A percentile compares a stretch with the other conserved stretches of the same genome.
Evolutionary conservation across 2,888 invertebrate species (phyloP).

Genomic region (Anodontia alba): DNA sequence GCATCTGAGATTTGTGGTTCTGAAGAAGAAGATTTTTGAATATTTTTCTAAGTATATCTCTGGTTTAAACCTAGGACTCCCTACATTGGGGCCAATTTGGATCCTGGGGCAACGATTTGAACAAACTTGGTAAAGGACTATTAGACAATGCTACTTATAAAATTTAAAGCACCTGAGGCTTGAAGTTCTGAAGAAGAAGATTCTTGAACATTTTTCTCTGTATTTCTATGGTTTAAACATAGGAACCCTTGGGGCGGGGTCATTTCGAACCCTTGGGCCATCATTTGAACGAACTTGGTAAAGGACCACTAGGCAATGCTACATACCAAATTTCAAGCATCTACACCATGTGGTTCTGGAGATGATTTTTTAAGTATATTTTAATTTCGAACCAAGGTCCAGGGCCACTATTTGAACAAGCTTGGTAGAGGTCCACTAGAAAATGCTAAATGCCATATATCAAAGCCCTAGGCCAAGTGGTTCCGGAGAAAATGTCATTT

Average conservation of each 20-base stretch:
- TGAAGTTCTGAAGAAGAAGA: not conserved
- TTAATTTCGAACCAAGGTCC: not conserved
- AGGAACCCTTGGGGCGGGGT: not conserved
- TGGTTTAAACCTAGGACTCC: not conserved
- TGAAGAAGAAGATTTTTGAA: constrained; percentile 1
- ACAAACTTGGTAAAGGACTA: not conserved
- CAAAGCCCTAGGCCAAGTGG: too few species aligned
- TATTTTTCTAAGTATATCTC: not conserved
- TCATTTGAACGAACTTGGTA: not conserved
- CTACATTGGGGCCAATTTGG: not conserved
- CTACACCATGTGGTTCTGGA: not conserved
- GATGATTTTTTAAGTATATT: not conserved
- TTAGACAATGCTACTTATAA: not conserved
- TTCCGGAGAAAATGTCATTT: too few species aligned
- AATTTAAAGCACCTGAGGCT: not conserved
- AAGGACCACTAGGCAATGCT: not conserved
- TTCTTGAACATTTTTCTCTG: not conserved
- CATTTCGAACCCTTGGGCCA: not conserved
- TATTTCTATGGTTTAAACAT: not conserved
- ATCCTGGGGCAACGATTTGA: not conserved
- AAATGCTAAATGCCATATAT: too few species aligned
- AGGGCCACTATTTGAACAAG: too few species aligned
- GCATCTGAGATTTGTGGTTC: not conserved
- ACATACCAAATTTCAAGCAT: not conserved
- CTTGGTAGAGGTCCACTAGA: too few species aligned